Evolutionary conservation across 2,113 vertebrate genomes (phyloP), one percentile per base, ranked within the genome.

Genomic region (Oostethus manadensis): DNA sequence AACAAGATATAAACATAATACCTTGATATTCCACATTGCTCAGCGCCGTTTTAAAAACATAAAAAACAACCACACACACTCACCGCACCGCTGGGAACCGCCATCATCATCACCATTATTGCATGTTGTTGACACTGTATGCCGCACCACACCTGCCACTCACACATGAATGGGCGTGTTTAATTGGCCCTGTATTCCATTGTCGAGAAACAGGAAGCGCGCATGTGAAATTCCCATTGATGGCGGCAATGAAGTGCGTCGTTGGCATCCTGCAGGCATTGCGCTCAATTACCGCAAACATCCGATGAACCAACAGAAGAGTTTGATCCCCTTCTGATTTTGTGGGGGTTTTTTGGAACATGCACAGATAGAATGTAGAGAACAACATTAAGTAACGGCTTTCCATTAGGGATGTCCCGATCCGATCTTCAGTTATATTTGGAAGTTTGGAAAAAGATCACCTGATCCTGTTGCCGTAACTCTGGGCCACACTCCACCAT

Each of bases 1-100:
- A 84, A 80, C 69, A 64, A 69, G 77, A 85, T 74, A 73, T 47
- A 82, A 47, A 51, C 69, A 64, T 71, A 80, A 75, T 62, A 78
- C 74, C 78, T 80, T 68, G 62, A 70, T 71, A 53, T 70, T 66
- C 61, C 40, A 58, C 60, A 57, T 60, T n/a, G 58, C 51, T 53
- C 50, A 11, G 43, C 74, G 60, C 44, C 62, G 59, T 63, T 43
- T 57, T 59, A 10, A 46, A 64, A 35, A 2, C 29, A 33, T 3
- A 33, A 33, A 33, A 33, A 33, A 33, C 2, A 33, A 55, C n/a
- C 35, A 23, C 13, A 11, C 7, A 3, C 6, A 44, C n/a, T 9
- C n/a, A 21, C 46, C 3, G 13, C 10, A 3, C 38, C 38, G 13
- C 38, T 13, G 38, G 38, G 38, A 42, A 4, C 38, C 1, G 38